These are phyloP conservation scores for Endomychus coccineus DNA, from an alignment of 2,888 invertebrate species.

Conservation along the genomic window DNA sequence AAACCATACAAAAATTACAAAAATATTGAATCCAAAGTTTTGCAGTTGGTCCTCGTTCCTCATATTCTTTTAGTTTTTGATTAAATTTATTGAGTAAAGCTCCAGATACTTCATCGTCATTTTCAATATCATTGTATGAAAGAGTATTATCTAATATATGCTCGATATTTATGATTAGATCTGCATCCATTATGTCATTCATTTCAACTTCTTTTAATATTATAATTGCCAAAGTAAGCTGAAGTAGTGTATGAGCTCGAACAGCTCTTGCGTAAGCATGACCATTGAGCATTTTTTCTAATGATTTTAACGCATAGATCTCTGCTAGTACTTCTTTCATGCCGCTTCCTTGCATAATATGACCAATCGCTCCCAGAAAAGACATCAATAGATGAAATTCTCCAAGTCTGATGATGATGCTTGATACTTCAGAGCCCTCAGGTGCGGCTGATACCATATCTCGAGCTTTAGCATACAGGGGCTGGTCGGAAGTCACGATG, in stretches of 20 bases:
- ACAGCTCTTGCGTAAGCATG: conserved; percentile 29
- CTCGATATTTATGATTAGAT: conserved; percentile 24
- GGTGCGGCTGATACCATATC: conserved; percentile 24
- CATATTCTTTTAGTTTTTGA: conserved; percentile 13
- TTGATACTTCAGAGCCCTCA: conserved; percentile 30
- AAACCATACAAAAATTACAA: conserved; percentile 34
- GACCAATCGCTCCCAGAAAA: conserved; percentile 35
- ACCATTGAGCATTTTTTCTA: conserved; percentile 31
- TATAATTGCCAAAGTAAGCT: conserved; percentile 20
- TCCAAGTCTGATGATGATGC: conserved; percentile 29
- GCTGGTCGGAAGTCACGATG: conserved; percentile 11
- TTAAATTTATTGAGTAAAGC: conserved; percentile 26
- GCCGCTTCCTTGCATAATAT: conserved; percentile 39
- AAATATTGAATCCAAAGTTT: conserved; percentile 35
- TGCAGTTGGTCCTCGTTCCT: conserved; percentile 32
- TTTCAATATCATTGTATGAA: too few relatives aligned
- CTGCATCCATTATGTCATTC: conserved; percentile 26
- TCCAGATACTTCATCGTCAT: conserved; percentile 24
- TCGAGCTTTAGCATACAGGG: conserved; percentile 23
- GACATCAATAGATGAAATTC: conserved; percentile 35
- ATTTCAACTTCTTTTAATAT: conserved; percentile 31
- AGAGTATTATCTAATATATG: conserved; percentile 25
- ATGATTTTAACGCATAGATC: conserved; percentile 21
- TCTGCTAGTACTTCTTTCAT: conserved; percentile 29
- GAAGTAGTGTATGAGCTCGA: conserved; percentile 9